phyloP scores from a whole-genome alignment of 1,140 invertebrate species.

The Camponotus pennsylvanicus region DNA sequence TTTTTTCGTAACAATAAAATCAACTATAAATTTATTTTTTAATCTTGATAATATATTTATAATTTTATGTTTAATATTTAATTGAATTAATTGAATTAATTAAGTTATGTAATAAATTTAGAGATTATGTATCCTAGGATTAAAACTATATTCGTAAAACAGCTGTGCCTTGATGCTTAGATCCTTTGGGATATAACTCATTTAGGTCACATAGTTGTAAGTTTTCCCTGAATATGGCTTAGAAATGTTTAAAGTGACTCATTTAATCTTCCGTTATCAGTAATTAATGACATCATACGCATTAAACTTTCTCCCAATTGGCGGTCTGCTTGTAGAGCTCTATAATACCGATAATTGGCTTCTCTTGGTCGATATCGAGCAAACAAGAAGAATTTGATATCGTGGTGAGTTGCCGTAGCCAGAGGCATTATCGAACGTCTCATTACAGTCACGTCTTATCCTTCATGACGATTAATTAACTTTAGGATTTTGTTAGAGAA shows the following conservation, averaged over 20 bases:
- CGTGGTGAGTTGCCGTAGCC: neutral
- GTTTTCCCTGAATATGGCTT: neutral
- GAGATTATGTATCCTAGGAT: neutral
- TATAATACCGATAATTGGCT: conserved; percentile 14
- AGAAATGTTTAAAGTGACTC: conserved; percentile 22
- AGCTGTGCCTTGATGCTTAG: neutral
- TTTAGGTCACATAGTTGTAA: neutral
- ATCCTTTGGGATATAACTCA: neutral
- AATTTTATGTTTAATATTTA: neutral
- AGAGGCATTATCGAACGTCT: neutral
- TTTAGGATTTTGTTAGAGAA: neutral
- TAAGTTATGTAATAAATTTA: too few relatives aligned
- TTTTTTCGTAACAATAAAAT: neutral
- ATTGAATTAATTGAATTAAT: conserved; percentile 23
- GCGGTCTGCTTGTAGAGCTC: neutral
- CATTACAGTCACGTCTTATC: neutral
- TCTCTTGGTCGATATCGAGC: conserved; percentile 16
- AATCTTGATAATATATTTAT: neutral
- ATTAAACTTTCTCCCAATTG: conserved; percentile 17
- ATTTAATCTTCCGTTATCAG: conserved; percentile 24
- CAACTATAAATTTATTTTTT: neutral
- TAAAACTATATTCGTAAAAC: neutral
- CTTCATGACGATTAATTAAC: conserved; percentile 10
- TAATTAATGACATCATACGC: conserved; percentile 16
- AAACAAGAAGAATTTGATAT: conserved; percentile 21